Percentiles rank a stretch among this genome's conserved stretches.
Evolutionary conservation across 2,797 vertebrate species (phyloP).

Genomic region (Channallabes apus): DNA sequence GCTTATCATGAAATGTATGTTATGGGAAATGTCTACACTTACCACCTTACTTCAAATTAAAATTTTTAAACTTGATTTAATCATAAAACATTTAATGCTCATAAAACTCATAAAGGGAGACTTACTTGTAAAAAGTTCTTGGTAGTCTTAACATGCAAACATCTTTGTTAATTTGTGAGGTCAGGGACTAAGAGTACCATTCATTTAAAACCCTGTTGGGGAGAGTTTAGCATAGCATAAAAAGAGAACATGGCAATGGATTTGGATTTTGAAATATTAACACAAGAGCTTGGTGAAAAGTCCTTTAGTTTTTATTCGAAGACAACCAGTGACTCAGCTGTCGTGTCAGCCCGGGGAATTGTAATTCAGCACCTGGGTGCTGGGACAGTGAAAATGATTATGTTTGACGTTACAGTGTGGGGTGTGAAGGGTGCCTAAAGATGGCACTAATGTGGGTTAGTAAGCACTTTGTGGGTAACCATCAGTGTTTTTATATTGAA

Average conservation of each 20-base stretch:
- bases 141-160: not conserved
- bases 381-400: not conserved
- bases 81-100: not conserved
- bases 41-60: not conserved
- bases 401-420: not conserved
- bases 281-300: not conserved
- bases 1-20: not conserved
- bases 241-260: not conserved
- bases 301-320: not conserved
- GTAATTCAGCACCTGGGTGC: not conserved
- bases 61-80: not conserved
- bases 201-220: not conserved
- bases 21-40: not conserved
- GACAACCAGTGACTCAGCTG: not conserved
- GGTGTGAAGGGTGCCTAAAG: not conserved
- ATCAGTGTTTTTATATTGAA: not conserved
- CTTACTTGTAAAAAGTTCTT: not conserved
- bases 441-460: not conserved
- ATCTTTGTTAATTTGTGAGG: not conserved
- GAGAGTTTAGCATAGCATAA: not conserved
- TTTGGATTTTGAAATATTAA: not conserved
- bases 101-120: too few relatives aligned
- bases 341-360: not conserved
- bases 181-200: not conserved
- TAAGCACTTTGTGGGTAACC: not conserved